Conservation (phyloP, 2,797 vertebrate genomes). For the Myiothlypis chrysogaster region DNA sequence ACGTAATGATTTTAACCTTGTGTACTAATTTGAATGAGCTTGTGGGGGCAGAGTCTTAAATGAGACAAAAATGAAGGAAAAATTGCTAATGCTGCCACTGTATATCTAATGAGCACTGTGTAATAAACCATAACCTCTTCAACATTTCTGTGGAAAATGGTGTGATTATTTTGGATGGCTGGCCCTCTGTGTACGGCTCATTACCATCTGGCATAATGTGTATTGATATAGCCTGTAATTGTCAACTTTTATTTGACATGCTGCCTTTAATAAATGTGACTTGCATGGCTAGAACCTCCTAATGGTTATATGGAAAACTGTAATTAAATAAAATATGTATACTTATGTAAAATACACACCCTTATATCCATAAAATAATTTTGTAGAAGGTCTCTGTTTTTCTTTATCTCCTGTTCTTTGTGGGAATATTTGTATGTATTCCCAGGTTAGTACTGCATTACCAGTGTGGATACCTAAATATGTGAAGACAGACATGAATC, state of each 20-base stretch:
- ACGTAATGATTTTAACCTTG: constrained; percentile 82
- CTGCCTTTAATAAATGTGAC: constrained; percentile 95
- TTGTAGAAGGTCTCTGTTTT: background rate
- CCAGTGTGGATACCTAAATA: background rate
- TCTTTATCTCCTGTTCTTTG: background rate
- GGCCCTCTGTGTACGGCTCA: constrained; percentile 86
- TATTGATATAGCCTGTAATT: constrained; percentile 95
- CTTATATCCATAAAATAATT: constrained; percentile 12
- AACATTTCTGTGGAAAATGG: constrained; percentile 80
- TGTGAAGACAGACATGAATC: background rate
- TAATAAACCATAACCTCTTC: constrained; percentile 86
- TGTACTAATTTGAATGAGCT: constrained; percentile 77
- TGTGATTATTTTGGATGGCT: constrained; percentile 85
- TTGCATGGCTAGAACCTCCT: constrained; percentile 83
- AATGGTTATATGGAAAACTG: constrained; percentile 74
- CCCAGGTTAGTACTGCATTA: background rate
- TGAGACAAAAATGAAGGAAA: constrained; percentile 81
- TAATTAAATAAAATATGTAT: constrained; percentile 73
- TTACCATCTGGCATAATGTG: constrained; percentile 91
- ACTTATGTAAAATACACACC: constrained; percentile 37
- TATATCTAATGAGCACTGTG: constrained; percentile 84
- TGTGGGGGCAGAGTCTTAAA: constrained; percentile 78
- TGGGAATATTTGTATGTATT: background rate
- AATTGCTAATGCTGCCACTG: constrained; percentile 79
- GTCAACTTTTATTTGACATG: constrained; percentile 95